A percentile compares a stretch with the other conserved stretches of the same genome.
phyloP scores from a whole-genome alignment of 2,113 vertebrate genomes.

The Heterotilapia buettikoferi region DNA sequence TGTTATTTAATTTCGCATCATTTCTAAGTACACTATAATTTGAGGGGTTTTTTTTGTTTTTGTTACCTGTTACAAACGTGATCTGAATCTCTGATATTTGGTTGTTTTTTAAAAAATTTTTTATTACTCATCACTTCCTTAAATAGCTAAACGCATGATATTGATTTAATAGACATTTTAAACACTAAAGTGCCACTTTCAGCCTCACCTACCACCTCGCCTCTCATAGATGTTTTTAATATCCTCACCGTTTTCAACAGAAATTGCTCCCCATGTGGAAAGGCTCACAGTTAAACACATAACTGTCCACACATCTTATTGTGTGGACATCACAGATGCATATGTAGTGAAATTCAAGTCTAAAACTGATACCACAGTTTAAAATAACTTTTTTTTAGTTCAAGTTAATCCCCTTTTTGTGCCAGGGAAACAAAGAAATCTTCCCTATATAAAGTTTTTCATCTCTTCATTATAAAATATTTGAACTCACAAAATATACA shows the following conservation, averaged over 20 bases:
- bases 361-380: neutral
- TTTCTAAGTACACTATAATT: neutral
- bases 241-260: neutral
- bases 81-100: neutral
- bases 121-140: neutral
- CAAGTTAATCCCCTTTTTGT: neutral
- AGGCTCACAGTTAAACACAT: neutral
- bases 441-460: neutral
- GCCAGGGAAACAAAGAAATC: neutral
- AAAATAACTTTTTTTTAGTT: neutral
- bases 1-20: neutral
- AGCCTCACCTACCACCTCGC: neutral
- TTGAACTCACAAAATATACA: neutral
- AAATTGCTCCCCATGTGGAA: neutral
- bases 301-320: neutral
- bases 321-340: neutral
- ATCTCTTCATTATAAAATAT: neutral
- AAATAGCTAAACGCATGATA: neutral
- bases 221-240: neutral
- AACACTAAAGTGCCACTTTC: neutral
- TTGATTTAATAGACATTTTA: neutral
- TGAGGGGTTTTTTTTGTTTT: rapidly evolving
- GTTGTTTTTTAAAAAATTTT: rapidly evolving
- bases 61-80: neutral
- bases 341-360: neutral